phyloP scores from a whole-genome alignment of 30 jellyfish, hydroid and myxozoan genomes.

The Mastigias papua region DNA sequence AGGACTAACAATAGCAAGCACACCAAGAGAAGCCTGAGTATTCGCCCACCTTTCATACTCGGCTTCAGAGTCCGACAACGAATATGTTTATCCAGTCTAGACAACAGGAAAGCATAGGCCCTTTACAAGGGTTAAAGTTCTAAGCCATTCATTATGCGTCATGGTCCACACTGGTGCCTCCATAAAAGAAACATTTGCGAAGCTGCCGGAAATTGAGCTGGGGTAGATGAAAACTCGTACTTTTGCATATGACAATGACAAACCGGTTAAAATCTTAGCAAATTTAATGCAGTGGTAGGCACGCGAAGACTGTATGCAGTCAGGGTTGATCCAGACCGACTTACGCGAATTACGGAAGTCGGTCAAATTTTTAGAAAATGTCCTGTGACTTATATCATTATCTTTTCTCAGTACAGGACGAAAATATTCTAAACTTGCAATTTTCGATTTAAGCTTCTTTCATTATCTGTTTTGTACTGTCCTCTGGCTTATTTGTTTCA shows the following conservation, averaged over 20 bases:
- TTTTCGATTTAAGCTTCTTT: no score
- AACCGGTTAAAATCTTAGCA: no score
- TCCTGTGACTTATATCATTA: no score
- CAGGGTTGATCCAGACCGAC: no score
- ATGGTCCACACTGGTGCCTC: conserved; percentile 37
- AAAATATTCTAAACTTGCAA: no score
- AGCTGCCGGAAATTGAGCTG: conserved; percentile 15
- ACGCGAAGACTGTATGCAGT: no score
- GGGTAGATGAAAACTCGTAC: conserved; percentile 1
- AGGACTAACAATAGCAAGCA: neutral
- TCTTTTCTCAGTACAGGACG: no score
- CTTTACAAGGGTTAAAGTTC: neutral
- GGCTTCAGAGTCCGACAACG: conserved; percentile 9
- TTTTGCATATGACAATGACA: neutral
- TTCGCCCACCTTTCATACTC: conserved; percentile 26
- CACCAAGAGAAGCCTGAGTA: conserved; percentile 1
- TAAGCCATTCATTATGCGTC: neutral
- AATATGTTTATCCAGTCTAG: neutral
- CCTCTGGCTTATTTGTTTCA: no score
- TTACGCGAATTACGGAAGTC: no score
- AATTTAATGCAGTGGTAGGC: no score
- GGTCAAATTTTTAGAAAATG: no score
- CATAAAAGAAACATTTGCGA: conserved; percentile 31
- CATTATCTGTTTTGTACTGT: no score
- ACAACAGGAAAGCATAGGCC: neutral